Percentiles rank a stretch among this genome's conserved stretches.
Evolutionary conservation across 2,797 vertebrate species (phyloP).

Genomic region (Denticeps clupeoides): DNA sequence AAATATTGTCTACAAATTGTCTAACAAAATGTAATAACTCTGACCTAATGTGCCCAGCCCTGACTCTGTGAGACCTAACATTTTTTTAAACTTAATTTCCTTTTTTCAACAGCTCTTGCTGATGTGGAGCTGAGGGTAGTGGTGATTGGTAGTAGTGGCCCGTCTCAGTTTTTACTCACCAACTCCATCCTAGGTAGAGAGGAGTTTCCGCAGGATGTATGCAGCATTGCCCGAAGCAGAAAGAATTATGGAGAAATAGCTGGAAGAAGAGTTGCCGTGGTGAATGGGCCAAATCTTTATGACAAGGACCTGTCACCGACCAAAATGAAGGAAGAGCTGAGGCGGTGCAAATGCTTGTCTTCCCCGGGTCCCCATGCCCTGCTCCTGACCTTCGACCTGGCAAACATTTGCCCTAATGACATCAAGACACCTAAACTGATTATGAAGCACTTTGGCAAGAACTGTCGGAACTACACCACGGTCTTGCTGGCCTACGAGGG

Average conservation of each 20-base stretch:
- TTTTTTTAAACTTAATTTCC: neutral
- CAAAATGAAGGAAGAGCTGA: slow-evolving; percentile 53
- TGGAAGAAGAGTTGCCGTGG: slow-evolving; percentile 45
- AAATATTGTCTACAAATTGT: no score
- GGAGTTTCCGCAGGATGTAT: slow-evolving; percentile 40
- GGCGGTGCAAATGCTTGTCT: slow-evolving; percentile 52
- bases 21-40: no score
- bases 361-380: slow-evolving; percentile 61
- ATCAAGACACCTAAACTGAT: slow-evolving; percentile 38
- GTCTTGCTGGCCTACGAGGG: slow-evolving; percentile 51
- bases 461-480: slow-evolving; percentile 45
- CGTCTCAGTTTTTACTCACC: slow-evolving; percentile 51
- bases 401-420: slow-evolving; percentile 54
- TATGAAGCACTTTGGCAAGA: slow-evolving; percentile 45
- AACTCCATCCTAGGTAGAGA: slow-evolving; percentile 53
- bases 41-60: no score
- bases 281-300: slow-evolving; percentile 55
- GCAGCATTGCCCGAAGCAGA: slow-evolving; percentile 38
- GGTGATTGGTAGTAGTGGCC: slow-evolving; percentile 54
- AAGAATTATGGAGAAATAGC: slow-evolving; percentile 46
- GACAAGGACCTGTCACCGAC: slow-evolving; percentile 46
- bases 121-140: slow-evolving; percentile 49
- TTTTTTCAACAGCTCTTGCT: slow-evolving; percentile 27
- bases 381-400: slow-evolving; percentile 57
- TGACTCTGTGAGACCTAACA: no score